A percentile compares a stretch with the other conserved stretches of the same genome.
Evolutionary conservation across 2,113 vertebrate genomes (phyloP).

Genomic region (Ctenodactylus gundi): DNA sequence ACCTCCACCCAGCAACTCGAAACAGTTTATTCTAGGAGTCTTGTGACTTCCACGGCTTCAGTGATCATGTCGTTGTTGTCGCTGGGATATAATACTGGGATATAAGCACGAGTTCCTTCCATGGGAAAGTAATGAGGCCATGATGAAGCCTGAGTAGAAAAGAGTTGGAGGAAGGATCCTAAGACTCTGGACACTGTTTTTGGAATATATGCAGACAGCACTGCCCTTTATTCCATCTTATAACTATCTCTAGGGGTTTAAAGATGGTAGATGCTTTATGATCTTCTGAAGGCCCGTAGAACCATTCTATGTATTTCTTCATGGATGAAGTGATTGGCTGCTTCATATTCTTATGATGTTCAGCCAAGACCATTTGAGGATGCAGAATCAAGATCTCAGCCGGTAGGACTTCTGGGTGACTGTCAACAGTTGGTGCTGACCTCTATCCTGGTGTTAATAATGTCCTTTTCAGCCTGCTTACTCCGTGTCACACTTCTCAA

Average conservation of each 20-base stretch:
- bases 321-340: not conserved
- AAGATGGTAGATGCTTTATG: not conserved
- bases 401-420: not conserved
- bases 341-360: not conserved
- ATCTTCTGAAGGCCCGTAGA: not conserved
- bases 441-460: not conserved
- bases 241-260: not conserved
- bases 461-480: not conserved
- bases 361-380: not conserved
- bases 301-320: not conserved
- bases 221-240: not conserved
- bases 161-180: too few species aligned
- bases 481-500: not conserved
- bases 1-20: not conserved
- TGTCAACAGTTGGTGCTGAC: not conserved
- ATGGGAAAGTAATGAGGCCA: not conserved
- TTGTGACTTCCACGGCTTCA: not conserved
- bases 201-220: not conserved
- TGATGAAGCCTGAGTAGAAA: not conserved
- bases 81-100: too few species aligned
- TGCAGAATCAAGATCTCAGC: not conserved
- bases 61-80: not conserved
- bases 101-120: not conserved
- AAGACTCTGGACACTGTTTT: not conserved
- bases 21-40: not conserved